Percentiles rank a stretch among this genome's conserved stretches.
These are phyloP conservation scores for Porites australiensis DNA, from an alignment of 64 coral and sea anemone genomes.

Conservation along the genomic window DNA sequence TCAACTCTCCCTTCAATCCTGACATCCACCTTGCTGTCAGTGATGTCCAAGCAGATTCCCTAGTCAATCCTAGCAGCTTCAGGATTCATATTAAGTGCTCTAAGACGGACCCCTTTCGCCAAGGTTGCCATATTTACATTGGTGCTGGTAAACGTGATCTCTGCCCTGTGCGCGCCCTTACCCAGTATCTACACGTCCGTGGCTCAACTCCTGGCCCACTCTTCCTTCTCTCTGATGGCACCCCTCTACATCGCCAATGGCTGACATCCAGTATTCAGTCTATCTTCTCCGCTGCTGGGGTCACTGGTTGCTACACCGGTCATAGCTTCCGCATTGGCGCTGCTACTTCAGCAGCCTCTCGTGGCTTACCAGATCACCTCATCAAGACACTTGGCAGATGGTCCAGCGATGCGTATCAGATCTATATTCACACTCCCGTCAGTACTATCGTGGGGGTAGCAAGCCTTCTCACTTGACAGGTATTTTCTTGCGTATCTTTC, in stretches of 20 bases:
- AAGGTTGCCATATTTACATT: not conserved
- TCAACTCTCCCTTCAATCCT: too few relatives aligned
- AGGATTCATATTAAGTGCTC: constrained; percentile 20
- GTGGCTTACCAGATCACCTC: constrained; percentile 10
- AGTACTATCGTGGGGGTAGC: not conserved
- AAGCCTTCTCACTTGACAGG: not conserved
- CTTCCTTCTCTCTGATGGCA: constrained; percentile 1
- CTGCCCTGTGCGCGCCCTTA: constrained; percentile 1
- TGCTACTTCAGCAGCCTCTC: constrained; percentile 1
- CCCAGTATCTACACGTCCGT: not conserved
- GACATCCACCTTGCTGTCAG: too few relatives aligned
- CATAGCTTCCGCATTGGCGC: constrained; percentile 42
- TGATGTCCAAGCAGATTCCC: too few relatives aligned
- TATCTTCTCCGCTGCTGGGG: not conserved
- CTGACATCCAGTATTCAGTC: not conserved
- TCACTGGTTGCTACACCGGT: not conserved
- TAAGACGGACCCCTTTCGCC: not conserved
- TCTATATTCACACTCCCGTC: constrained; percentile 19
- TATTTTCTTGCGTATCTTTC: too few relatives aligned
- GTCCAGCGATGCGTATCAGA: constrained; percentile 12
- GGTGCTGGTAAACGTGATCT: not conserved
- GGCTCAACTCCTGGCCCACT: constrained; percentile 38
- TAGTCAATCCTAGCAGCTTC: not conserved
- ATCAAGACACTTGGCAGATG: constrained; percentile 1
- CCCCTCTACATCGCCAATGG: not conserved